A percentile compares a stretch with the other conserved stretches of the same genome.
Conservation (phyloP, 2,797 vertebrate genomes). For the Furcifer pardalis region DNA sequence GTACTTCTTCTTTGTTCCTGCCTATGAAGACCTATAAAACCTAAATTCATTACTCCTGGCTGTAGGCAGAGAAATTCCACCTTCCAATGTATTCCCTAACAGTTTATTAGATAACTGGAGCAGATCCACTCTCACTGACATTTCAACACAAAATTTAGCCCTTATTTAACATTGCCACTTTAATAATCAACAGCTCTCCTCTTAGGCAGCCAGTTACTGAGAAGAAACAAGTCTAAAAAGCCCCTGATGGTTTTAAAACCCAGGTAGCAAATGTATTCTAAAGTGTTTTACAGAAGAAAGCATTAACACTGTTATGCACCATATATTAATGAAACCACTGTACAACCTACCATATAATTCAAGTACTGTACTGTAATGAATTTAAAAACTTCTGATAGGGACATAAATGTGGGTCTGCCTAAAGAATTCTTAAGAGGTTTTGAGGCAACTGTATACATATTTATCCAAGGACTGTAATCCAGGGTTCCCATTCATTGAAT, state of each 20-base stretch:
- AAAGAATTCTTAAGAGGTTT: not conserved
- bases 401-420: not conserved
- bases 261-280: not conserved
- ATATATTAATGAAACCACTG: not conserved
- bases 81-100: too few species aligned
- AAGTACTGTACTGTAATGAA: not conserved
- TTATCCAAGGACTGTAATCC: too few species aligned
- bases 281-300: not conserved
- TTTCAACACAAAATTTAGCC: not conserved
- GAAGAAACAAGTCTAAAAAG: too few species aligned
- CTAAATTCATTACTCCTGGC: too few species aligned
- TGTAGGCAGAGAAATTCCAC: too few species aligned
- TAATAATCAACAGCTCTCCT: too few species aligned
- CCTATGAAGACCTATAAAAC: too few species aligned
- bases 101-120: too few species aligned
- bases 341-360: not conserved
- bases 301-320: constrained; percentile 9
- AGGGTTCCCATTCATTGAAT: not conserved
- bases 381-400: not conserved
- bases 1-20: too few species aligned
- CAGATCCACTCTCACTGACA: too few species aligned
- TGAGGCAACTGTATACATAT: not conserved
- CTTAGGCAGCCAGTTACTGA: too few species aligned
- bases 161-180: not conserved
- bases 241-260: too few species aligned